Evolutionary conservation across 2,113 vertebrate genomes (phyloP), one percentile per base, ranked within the genome.

Genomic region (Myotis yumanensis): DNA sequence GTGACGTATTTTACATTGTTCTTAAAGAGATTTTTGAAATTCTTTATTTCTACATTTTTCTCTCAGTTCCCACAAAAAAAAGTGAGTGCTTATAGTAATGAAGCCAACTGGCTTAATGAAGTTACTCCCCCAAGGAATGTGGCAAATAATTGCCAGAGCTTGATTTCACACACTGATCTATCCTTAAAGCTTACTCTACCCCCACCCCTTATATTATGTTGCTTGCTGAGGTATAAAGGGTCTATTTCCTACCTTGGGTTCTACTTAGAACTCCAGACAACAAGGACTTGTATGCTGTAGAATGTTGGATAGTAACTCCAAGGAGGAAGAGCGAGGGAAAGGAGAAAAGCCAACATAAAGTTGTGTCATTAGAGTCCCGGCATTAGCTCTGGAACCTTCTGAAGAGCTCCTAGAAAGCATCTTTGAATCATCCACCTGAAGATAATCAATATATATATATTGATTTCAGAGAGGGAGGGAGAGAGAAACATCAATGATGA

Each of bases 31-130:
- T 76, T 91, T 87, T 77, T n/a, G 10, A 73, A 73, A 79, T 84
- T 80, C 30, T 54, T 80, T 37, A 81, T 75, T 59, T 86, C 22
- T 59, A 9, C 11, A 20, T 77, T 79, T 94, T 84, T 87, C 68
- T 83, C 92, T 86, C 23, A 86, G 5, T 89, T 16, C 51, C 23
- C 30, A 81, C 17, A 20, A 80, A 88, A 92, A 77, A 96, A 85
- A 32, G 7, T 84, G 14, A 68, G 23, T 52, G 32, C 64, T 72
- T 80, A 11, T 64, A 69, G n/a, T 89, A 80, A 71, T 69, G 28
- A 23, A 82, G 43, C 40, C 52, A 64, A 5, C 30, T 82, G 40
- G 4, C 23, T 69, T 48, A 37, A 64, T 25, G 18, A 54, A 76
- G 22, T 72, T 75, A 35, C 7, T 81, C 18, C 17, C 30, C 12